Conservation (phyloP, 2,113 vertebrate genomes). For the Nothobranchius kuhntae region DNA sequence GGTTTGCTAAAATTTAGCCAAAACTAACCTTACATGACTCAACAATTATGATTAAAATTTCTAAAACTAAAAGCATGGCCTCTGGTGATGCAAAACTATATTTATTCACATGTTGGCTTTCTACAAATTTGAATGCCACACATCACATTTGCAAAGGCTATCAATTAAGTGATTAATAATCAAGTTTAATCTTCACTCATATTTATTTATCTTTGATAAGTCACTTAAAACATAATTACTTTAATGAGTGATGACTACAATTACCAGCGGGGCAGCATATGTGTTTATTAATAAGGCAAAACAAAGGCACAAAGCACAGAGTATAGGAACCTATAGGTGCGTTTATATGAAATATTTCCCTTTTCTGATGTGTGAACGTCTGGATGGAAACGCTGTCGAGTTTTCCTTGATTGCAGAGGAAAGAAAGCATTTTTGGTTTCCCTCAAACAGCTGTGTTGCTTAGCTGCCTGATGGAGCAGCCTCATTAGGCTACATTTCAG, state of each 20-base stretch:
- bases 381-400: slow-evolving; percentile 26
- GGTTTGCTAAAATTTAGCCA: too few relatives aligned
- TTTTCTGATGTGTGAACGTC: slow-evolving; percentile 21
- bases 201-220: background rate
- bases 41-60: too few relatives aligned
- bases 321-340: too few relatives aligned
- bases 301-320: background rate
- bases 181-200: background rate
- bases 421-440: slow-evolving; percentile 29
- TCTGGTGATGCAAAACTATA: too few relatives aligned
- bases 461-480: slow-evolving; percentile 45
- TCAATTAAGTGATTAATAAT: background rate
- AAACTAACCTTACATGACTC: too few relatives aligned
- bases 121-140: background rate
- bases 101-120: background rate
- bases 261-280: background rate
- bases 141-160: background rate
- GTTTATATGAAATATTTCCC: background rate
- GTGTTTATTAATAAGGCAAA: background rate
- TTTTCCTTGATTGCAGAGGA: slow-evolving; percentile 38
- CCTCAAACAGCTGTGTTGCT: slow-evolving; percentile 41
- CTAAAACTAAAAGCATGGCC: too few relatives aligned
- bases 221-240: background rate
- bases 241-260: background rate
- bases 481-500: slow-evolving; percentile 66